Evolutionary conservation across 2,888 invertebrate genomes (phyloP), one percentile per base, ranked within the genome.

Genomic region (Heliconius cydno): DNA sequence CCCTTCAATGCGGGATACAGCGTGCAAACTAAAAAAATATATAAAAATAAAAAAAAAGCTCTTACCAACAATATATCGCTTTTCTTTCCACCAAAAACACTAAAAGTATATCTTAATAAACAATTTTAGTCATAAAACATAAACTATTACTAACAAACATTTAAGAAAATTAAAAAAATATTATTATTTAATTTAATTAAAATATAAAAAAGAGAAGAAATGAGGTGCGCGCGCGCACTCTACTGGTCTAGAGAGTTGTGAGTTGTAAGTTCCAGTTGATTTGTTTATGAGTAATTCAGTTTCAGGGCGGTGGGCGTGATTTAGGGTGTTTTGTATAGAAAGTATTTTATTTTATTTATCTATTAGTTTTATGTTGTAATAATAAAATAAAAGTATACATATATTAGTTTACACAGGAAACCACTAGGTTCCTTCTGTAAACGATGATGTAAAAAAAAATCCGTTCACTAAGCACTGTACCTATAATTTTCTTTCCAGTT

Each of bases 291-390:
- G 15, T 75, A 28, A 65, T 66, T 75, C 41, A 75, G 41, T 75
- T 75, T 46, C 67, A 82, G 80, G 81, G 81, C 81, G 19, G 30
- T 75, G 60, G 74, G 73, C 30, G 46, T 66, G 28, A n/a, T 76
- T 57, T 77, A 78, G 73, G 80, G 76, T 76, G 75, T 67, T 70
- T 72, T n/a, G 76, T 60, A 52, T 65, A 73, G 81, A 66, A 82
- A 82, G 78, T 79, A 46, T 82, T 80, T 76, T n/a, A 52, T 52
- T n/a, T 60, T n/a, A 60, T n/a, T n/a, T 60, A n/a, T 60, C 12
- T 60, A 60, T 60, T 60, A 52, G 52, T 19, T 52, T 22, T 19
- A 52, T 2, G 19, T 3, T 2, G 52, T 34, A 7, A 34, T 34
- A 34, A 34, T 34, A 34, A 34, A 34, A 34, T 34, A 34, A 34